phyloP scores from a whole-genome alignment of 2,888 invertebrate genomes.

The Microctonus aethiopoides region DNA sequence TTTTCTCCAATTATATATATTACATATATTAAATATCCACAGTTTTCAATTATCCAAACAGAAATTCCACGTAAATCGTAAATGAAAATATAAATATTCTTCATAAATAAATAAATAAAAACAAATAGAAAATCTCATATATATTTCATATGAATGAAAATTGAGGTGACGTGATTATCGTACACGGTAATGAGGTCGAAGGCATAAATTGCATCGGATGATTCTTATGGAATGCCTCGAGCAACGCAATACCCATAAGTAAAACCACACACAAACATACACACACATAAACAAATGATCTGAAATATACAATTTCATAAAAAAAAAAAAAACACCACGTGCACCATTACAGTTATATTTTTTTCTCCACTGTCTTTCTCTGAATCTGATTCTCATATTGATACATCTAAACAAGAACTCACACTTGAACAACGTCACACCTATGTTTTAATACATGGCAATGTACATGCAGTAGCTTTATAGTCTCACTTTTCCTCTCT shows the following conservation, averaged over 20 bases:
- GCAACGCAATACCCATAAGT: no score
- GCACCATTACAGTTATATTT: no score
- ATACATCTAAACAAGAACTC: neutral
- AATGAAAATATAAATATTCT: constrained; percentile 4
- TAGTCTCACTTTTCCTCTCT: constrained; percentile 22
- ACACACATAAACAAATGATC: no score
- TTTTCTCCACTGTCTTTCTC: neutral
- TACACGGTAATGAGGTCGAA: constrained; percentile 21
- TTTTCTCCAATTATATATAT: no score
- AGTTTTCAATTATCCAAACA: no score
- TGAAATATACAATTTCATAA: no score
- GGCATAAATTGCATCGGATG: constrained; percentile 11
- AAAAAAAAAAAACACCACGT: no score
- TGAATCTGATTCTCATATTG: neutral
- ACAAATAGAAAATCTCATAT: constrained; percentile 14
- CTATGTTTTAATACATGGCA: no score
- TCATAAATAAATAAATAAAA: no score
- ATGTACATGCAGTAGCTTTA: constrained; percentile 34
- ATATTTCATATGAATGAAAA: constrained; percentile 11
- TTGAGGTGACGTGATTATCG: neutral
- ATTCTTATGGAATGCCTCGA: constrained; percentile 22
- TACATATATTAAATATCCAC: no score
- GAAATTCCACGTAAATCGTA: no score
- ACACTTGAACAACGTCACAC: constrained; percentile 20
- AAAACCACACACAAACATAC: neutral